Conservation (phyloP, 1,140 invertebrate genomes). For the Cydia fagiglandana region DNA sequence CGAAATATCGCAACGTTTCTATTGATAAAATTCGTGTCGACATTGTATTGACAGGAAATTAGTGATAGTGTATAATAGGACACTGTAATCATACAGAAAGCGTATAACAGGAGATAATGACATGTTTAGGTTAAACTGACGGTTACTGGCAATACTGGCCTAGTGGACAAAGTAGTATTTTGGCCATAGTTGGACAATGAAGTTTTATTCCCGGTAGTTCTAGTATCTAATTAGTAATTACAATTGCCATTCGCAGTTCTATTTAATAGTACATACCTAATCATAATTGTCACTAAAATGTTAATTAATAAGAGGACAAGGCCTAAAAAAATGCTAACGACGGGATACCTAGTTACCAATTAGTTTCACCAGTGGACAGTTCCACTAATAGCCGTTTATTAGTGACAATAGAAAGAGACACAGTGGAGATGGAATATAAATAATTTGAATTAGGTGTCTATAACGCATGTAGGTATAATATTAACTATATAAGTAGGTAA, state of each 20-base stretch:
- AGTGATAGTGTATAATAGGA: constrained; percentile 66
- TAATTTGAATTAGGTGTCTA: no score
- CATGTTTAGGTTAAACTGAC: not conserved
- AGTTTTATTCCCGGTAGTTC: not conserved
- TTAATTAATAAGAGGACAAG: no score
- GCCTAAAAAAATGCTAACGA: no score
- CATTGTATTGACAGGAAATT: constrained; percentile 75
- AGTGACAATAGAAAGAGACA: no score
- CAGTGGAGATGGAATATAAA: no score
- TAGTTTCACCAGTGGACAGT: no score
- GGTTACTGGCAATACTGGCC: not conserved
- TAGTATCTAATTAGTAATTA: not conserved
- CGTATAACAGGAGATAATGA: not conserved
- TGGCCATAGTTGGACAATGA: not conserved
- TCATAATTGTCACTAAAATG: no score
- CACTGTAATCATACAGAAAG: constrained; percentile 43
- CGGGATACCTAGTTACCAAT: no score
- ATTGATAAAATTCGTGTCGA: constrained; percentile 75
- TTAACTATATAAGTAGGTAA: no score
- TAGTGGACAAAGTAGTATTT: not conserved
- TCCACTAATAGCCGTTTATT: no score
- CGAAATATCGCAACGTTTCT: constrained; percentile 71
- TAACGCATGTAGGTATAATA: no score
- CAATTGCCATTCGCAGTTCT: not conserved
- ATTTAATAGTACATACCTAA: not conserved